Evolutionary conservation across 2,797 vertebrate genomes (phyloP), one percentile per base, ranked within the genome.

Genomic region (Peromyscus nudipes): DNA sequence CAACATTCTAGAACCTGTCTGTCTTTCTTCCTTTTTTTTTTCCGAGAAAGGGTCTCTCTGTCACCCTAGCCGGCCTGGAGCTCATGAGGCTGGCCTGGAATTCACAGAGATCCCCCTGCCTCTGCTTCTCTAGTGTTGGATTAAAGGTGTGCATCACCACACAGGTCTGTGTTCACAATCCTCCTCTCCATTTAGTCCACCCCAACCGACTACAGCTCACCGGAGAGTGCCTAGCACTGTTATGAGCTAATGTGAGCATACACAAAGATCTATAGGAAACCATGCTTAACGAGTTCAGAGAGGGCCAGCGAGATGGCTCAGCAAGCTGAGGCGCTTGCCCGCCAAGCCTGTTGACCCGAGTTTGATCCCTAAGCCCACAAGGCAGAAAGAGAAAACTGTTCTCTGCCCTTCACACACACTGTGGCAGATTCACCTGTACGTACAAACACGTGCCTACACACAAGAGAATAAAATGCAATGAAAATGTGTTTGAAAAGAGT

Each of bases 181-280:
- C 13, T 52, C 49, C 49, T 52, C 49, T 52, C 49, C 49, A 52
- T 57, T 60, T 1, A 21, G 19, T 21, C 6, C 57, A 60, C 21
- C 57, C 57, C 6, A 19, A 60, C 57, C 57, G 1, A 52, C 49
- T 11, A 2, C 57, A 60, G 57, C 57, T 60, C 57, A 67, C 16
- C 43, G 69, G 83, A 91, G 80, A 76, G 86, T 55, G 85, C 31
- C 91, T 29, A 85, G 43, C 19, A 69, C 40, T 52, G 12, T 52
- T 14, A 13, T 14, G 49, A 52, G 49, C 49, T 52, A 12, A 2
- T 52, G 2, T 67, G 82, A 86, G 90, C 65, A 62, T 17, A 21
- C 83, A 88, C n/a, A 57, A 91, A 91, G 73, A 85, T 55, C 60
- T 34, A 69, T 89, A 81, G 43, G 46, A 96, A 93, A 91, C 31